phyloP scores from a whole-genome alignment of 2,888 invertebrate species.

The Protophormia terraenovae region DNA sequence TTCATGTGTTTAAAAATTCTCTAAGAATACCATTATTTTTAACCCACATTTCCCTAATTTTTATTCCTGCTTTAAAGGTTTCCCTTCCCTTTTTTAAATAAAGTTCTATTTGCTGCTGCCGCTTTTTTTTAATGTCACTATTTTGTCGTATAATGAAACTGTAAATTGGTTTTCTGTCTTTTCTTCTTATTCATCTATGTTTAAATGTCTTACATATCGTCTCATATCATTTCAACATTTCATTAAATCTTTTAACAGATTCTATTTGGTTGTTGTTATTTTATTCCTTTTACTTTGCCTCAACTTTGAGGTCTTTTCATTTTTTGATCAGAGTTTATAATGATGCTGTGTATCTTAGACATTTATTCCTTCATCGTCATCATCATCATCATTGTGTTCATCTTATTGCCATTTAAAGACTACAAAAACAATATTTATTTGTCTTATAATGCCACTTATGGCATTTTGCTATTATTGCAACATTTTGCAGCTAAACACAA shows the following conservation, averaged over 20 bases:
- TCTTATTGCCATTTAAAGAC: conserved; percentile 54
- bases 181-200: conserved; percentile 28
- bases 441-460: conserved; percentile 63
- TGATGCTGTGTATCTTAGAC: conserved; percentile 20
- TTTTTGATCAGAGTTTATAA: conserved; percentile 45
- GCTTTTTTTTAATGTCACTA: conserved; percentile 12
- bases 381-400: conserved; percentile 19
- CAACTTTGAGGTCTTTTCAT: conserved; percentile 57
- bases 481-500: conserved; percentile 66
- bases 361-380: conserved; percentile 13
- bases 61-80: background rate
- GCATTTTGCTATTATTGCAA: conserved; percentile 65
- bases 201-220: background rate
- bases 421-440: conserved; percentile 43
- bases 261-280: conserved; percentile 42
- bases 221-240: conserved; percentile 60
- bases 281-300: background rate
- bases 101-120: background rate
- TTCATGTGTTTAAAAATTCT: too few species aligned
- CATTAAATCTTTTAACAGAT: conserved; percentile 62
- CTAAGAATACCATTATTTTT: too few species aligned
- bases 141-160: conserved; percentile 53
- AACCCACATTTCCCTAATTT: too few species aligned
- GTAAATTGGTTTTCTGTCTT: conserved; percentile 58
- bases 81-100: too few species aligned